Percentiles rank a stretch among this genome's conserved stretches.
phyloP scores from a whole-genome alignment of 2,888 invertebrate species.

The Callyntrura guangdongensis region DNA sequence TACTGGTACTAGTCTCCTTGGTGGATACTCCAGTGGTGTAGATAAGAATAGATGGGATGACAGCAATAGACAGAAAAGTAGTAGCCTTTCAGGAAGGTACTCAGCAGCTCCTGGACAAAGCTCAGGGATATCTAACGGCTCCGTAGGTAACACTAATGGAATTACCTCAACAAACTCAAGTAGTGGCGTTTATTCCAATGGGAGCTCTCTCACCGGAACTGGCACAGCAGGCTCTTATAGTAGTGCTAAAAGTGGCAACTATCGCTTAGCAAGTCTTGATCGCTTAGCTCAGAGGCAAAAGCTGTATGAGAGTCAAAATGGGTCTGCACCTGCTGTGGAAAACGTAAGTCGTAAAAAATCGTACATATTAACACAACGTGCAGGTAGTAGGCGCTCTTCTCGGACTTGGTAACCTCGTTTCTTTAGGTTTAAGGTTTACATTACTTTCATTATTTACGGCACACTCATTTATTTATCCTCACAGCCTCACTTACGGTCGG shows the following conservation, averaged over 20 bases:
- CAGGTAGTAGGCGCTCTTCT: too few species aligned
- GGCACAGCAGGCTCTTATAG: conserved; percentile 81
- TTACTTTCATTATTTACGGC: too few species aligned
- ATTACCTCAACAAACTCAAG: conserved; percentile 76
- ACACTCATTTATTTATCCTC: too few species aligned
- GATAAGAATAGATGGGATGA: conserved; percentile 84
- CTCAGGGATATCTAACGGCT: conserved; percentile 72
- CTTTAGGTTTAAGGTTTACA: too few species aligned
- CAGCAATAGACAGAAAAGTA: conserved; percentile 83
- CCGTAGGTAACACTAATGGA: conserved; percentile 74
- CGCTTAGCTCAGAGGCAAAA: conserved; percentile 93
- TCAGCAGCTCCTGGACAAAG: conserved; percentile 69
- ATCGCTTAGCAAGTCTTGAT: conserved; percentile 92
- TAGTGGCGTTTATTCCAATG: conserved; percentile 82
- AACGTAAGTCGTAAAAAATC: conserved; percentile 76
- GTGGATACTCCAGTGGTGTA: conserved; percentile 75
- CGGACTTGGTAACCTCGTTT: too few species aligned
- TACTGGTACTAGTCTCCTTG: conserved; percentile 60
- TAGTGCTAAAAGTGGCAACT: conserved; percentile 88
- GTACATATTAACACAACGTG: background rate
- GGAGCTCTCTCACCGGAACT: conserved; percentile 83
- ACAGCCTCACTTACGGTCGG: too few species aligned
- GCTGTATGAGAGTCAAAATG: conserved; percentile 90
- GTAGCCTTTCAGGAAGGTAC: conserved; percentile 83
- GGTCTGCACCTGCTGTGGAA: conserved; percentile 66